Conservation (phyloP, 2,113 vertebrate genomes). For the Numenius arquata region DNA sequence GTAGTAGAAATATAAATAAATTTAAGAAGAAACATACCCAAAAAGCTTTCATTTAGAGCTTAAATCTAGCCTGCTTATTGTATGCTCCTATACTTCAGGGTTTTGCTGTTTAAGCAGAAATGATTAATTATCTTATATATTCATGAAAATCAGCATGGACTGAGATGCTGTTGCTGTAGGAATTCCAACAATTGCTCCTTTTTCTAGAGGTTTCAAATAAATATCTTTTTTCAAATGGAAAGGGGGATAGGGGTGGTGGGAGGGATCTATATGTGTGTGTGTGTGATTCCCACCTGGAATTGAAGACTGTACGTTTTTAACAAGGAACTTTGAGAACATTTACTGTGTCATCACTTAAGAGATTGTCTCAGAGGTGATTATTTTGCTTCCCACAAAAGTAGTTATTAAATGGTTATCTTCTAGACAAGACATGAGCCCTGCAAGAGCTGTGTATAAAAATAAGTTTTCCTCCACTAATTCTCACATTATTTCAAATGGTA, state of each 20-base stretch:
- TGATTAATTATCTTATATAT: neutral
- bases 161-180: neutral
- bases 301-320: neutral
- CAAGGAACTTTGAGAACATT: constrained; percentile 23
- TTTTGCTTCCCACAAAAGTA: constrained; percentile 65
- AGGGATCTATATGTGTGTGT: neutral
- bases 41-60: neutral
- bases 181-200: neutral
- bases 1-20: neutral
- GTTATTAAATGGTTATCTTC: constrained; percentile 69
- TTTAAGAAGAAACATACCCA: neutral
- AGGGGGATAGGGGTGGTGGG: too few species aligned
- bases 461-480: neutral
- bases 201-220: neutral
- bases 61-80: neutral
- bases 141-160: neutral
- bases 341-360: constrained; percentile 50
- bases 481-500: neutral
- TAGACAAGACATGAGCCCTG: constrained; percentile 31
- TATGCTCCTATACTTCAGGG: neutral
- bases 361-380: constrained; percentile 49
- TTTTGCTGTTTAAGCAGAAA: constrained; percentile 4
- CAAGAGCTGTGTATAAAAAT: neutral
- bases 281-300: constrained; percentile 9
- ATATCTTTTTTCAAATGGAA: neutral